Conservation (phyloP, 1,140 invertebrate genomes). For the Phymorhynchus buccinoides region DNA sequence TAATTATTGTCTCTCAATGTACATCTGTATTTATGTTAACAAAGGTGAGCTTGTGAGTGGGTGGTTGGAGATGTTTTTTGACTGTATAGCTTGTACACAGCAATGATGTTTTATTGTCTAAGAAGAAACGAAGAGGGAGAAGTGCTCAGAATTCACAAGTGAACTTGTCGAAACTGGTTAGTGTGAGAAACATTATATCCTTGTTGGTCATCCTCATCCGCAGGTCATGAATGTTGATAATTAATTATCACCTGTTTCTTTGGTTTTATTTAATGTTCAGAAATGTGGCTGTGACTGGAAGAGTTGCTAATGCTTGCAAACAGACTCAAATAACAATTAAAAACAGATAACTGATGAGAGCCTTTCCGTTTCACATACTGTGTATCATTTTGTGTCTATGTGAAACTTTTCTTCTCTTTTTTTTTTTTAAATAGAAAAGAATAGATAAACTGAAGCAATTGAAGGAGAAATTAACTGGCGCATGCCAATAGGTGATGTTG, state of each 20-base stretch:
- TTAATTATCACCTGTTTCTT: background rate
- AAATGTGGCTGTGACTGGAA: background rate
- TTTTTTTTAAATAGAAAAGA: background rate
- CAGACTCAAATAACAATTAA: background rate
- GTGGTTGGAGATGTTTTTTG: no score
- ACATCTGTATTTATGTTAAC: no score
- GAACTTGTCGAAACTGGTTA: background rate
- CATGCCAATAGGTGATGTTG: background rate
- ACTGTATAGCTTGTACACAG: no score
- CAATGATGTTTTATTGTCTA: background rate
- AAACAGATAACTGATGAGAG: background rate
- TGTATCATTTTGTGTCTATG: background rate
- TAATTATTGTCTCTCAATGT: no score
- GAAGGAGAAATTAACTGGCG: background rate
- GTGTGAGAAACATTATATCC: background rate
- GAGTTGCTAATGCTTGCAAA: no score
- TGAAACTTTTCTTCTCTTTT: no score
- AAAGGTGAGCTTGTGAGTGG: no score
- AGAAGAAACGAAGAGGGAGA: background rate
- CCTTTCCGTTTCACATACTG: background rate
- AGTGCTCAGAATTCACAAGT: background rate
- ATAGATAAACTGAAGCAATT: no score
- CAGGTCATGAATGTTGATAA: background rate
- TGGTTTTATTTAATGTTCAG: background rate
- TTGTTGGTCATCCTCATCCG: background rate